These are phyloP conservation scores for Spinus pinus DNA, from an alignment of 2,797 vertebrate genomes.

Conservation along the genomic window DNA sequence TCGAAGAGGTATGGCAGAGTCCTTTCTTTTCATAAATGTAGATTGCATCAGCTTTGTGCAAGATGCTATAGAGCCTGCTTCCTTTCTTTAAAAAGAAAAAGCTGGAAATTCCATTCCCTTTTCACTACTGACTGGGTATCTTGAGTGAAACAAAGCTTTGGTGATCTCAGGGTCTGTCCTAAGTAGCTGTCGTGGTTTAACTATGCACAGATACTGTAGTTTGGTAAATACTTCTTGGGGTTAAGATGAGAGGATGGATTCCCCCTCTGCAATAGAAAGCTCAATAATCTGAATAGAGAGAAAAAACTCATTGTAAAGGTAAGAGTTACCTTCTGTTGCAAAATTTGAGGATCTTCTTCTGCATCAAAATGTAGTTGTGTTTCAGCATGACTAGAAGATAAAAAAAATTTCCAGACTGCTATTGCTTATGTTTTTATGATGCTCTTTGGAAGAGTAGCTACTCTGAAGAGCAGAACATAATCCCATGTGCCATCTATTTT, in stretches of 20 bases:
- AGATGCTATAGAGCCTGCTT: not conserved
- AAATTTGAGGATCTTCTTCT: not conserved
- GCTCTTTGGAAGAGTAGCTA: not conserved
- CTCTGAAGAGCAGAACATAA: not conserved
- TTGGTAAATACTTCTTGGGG: not conserved
- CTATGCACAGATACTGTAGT: not conserved
- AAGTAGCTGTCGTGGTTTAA: not conserved
- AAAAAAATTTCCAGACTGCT: not conserved
- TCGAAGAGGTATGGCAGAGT: conserved; percentile 84
- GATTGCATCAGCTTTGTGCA: not conserved
- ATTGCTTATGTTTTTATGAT: not conserved
- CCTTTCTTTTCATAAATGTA: not conserved
- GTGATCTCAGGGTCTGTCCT: not conserved
- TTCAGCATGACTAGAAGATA: not conserved
- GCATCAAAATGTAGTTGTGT: not conserved
- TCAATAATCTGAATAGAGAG: not conserved
- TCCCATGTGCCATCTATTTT: not conserved
- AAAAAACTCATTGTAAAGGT: not conserved
- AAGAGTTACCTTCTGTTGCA: not conserved
- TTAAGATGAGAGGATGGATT: not conserved
- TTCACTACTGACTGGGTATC: not conserved
- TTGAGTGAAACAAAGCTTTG: not conserved
- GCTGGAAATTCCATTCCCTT: not conserved
- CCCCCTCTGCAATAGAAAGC: not conserved
- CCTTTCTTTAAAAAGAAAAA: not conserved